phyloP scores from a whole-genome alignment of 2,797 vertebrate genomes.

The Pteropus rufus region DNA sequence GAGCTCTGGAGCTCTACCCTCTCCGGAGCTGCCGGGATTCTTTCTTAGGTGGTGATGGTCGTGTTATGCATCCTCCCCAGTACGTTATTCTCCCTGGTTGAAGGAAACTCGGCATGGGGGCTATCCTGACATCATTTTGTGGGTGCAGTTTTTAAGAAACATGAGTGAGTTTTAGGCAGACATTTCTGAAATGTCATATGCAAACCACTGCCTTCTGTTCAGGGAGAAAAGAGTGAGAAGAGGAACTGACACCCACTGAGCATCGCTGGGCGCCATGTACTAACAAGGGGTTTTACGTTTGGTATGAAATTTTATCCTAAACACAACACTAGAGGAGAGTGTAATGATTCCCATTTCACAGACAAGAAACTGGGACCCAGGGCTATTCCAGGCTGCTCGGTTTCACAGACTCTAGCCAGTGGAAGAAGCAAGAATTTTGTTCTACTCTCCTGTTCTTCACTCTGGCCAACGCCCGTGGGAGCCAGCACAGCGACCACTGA shows the following conservation, averaged over 20 bases:
- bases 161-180: background rate
- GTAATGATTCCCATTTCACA: background rate
- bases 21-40: slow-evolving; percentile 30
- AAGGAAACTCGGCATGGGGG: background rate
- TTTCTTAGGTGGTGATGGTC: background rate
- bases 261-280: background rate
- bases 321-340: background rate
- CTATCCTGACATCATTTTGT: background rate
- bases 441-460: background rate
- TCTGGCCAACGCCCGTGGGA: background rate
- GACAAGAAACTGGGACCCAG: background rate
- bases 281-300: background rate
- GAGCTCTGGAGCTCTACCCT: slow-evolving; percentile 59
- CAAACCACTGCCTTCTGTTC: background rate
- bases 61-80: slow-evolving; percentile 1
- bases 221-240: background rate
- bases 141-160: background rate
- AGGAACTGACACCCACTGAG: background rate
- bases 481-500: background rate
- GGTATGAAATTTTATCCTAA: background rate
- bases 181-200: background rate
- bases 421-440: background rate
- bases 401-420: background rate
- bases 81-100: background rate
- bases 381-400: background rate